Base-by-base conservation (phyloP, 2,113 vertebrate genomes). In the Felis chaus region DNA sequence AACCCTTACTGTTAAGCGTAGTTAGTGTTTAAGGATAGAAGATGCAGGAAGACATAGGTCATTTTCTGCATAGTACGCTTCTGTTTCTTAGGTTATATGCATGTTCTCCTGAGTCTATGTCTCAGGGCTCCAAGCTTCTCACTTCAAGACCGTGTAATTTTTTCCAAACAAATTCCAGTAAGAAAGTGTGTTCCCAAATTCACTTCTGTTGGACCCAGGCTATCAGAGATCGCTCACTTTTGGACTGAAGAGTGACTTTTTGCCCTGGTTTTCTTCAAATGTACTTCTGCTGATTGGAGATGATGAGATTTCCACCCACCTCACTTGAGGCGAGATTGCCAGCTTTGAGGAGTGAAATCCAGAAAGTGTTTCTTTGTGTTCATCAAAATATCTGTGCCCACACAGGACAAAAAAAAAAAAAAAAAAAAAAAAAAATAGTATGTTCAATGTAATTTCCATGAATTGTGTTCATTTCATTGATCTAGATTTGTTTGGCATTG, bases 401-500 rank as follows among this genome's bases (percentile, higher is more conserved):
- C 5, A 9, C 33, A 21, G 29, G 18, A 33, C 4, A 0, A 1
- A 55, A 61, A 73, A 76, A 29, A 81, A 55, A 61, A 73, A 76
- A 29, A 81, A 13, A 0, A 1, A 55, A 61, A 73, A 76, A 29
- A 36, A 36, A 81, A 31, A 85, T 41, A 93, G 15, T 53, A 21
- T 92, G 71, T 96, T 96, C 53, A 33, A 68, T 82, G 10, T 50
- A 63, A 57, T 95, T 96, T 89, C 71, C 13, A 65, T 88, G 53
- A 33, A 78, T 97, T 96, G 89, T 95, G 16, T 97, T 97, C 63
- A 45, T 89, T 97, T 79, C 25, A 61, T 97, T 98, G 57, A 98
- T 61, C 7, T 89, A 96, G 33, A 91, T 85, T 96, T 94, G 3
- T 98, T 48, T 98, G 45, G 41, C 97, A n/a, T 98, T 98, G 81